Base-by-base conservation (phyloP, 2,888 invertebrate genomes). In the Catocala fraxini region DNA sequence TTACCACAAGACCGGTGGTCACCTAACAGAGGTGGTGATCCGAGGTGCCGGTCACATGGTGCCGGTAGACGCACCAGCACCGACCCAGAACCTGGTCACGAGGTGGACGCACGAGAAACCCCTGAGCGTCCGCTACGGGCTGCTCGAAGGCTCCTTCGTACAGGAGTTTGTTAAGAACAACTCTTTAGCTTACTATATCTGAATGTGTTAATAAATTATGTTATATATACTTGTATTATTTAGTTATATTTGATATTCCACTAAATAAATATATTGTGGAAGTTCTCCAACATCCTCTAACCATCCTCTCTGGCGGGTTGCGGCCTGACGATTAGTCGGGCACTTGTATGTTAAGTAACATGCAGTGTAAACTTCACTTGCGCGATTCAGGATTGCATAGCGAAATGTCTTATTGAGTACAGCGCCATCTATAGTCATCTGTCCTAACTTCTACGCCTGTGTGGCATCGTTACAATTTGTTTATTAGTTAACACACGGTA, bases 1-100 rank as follows among this genome's bases (percentile, higher is more conserved):
- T 5, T 96, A 95, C 79, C 87, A 91, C 51, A 95, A 95, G 75
- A 89, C 87, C 10, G 95, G 94, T 0, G 94, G 94, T 0, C 90
- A 90, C 12, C 85, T 96, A 11, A 95, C 94, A 0, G 95, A 96
- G 78, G 93, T 95, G 10, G 82, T 96, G 51, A 84, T 96, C 6
- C 89, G 96, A 6, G 95, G 95, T 55, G 95, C 96, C 0, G 96
- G 96, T 0, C 96, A 96, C 84, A 95, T 96, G 95, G 95, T 95
- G 1, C 95, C 96, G 0, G 66, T 92, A 15, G 96, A 96, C 85
- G 91, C 94, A 65, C 96, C 96, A 0, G 92, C 87, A 39, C 92
- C 94, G 51, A 88, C 92, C 0, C 92, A 93, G 56, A 91, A 92
- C 59, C 83, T 96, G 69, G 91, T 96, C 48, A 84, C 93, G n/a